Evolutionary conservation across 1,140 invertebrate genomes (phyloP).

Genomic region (Archivesica marissinica): DNA sequence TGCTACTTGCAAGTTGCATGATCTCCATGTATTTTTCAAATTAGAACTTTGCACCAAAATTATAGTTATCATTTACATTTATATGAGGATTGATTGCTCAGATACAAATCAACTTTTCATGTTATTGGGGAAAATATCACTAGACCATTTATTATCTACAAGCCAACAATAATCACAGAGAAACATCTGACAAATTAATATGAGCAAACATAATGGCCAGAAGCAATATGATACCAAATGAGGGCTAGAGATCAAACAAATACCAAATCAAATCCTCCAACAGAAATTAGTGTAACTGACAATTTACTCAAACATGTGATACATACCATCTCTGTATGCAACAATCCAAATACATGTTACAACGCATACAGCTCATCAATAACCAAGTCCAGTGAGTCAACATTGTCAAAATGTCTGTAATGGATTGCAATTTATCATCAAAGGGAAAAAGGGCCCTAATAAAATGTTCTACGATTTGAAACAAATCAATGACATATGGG

Average conservation of each 20-base stretch:
- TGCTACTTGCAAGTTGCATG: no score
- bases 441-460: not conserved
- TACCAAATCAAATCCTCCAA: not conserved
- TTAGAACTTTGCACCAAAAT: no score
- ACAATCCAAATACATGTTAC: not conserved
- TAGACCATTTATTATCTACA: not conserved
- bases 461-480: not conserved
- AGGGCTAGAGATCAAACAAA: not conserved
- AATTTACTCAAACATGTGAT: no score
- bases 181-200: not conserved
- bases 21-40: no score
- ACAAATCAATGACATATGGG: constrained; percentile 30
- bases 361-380: not conserved
- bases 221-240: not conserved
- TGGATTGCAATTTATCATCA: constrained; percentile 21
- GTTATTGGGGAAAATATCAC: no score
- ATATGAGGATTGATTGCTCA: no score
- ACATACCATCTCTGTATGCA: no score
- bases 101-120: no score
- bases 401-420: constrained; percentile 26
- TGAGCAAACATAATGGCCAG: not conserved
- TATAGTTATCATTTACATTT: no score
- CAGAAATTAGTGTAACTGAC: not conserved
- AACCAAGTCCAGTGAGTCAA: constrained; percentile 22
- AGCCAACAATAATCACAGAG: not conserved